Evolutionary conservation across 2,888 invertebrate genomes (phyloP).

Genomic region (Ctenicera cuprea): DNA sequence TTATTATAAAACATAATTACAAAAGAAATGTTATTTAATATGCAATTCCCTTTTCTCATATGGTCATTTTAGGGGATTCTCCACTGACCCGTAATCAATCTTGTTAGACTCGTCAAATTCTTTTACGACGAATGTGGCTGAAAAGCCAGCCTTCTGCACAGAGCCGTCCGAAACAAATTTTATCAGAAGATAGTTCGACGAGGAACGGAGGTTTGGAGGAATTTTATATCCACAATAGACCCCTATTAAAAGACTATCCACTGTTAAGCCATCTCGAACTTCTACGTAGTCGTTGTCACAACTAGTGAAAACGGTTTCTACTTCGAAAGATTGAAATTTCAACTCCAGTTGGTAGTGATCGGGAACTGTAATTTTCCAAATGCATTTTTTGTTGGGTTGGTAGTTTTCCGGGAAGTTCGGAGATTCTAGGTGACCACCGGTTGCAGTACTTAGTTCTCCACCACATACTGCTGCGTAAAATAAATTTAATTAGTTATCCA

Average conservation of each 20-base stretch:
- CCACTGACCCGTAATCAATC: slow-evolving; percentile 94
- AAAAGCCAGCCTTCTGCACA: slow-evolving; percentile 98
- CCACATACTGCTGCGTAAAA: slow-evolving; percentile 91
- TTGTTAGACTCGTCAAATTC: slow-evolving; percentile 97
- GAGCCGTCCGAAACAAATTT: slow-evolving; percentile 98
- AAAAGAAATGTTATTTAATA: too few relatives aligned
- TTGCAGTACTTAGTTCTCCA: slow-evolving; percentile 89
- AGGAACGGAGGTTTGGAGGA: slow-evolving; percentile 94
- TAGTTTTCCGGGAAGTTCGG: slow-evolving; percentile 99
- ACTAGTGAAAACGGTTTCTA: slow-evolving; percentile 97
- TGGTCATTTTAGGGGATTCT: too few relatives aligned
- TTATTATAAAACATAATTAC: too few relatives aligned
- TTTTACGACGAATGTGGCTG: slow-evolving; percentile 96
- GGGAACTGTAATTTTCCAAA: slow-evolving; percentile 96
- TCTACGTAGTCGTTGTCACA: slow-evolving; percentile 99
- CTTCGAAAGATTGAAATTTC: slow-evolving; percentile 97
- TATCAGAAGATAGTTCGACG: slow-evolving; percentile 91
- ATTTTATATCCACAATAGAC: slow-evolving; percentile 97
- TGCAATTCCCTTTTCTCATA: too few relatives aligned
- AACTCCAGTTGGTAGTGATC: slow-evolving; percentile 90
- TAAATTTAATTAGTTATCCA: background rate
- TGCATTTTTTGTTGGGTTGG: slow-evolving; percentile 95
- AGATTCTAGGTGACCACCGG: slow-evolving; percentile 91
- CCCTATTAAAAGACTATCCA: slow-evolving; percentile 88
- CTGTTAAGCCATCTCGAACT: slow-evolving; percentile 91